These are phyloP conservation scores for Acanthurus tractus DNA, from an alignment of 2,797 vertebrate species.

Conservation along the genomic window DNA sequence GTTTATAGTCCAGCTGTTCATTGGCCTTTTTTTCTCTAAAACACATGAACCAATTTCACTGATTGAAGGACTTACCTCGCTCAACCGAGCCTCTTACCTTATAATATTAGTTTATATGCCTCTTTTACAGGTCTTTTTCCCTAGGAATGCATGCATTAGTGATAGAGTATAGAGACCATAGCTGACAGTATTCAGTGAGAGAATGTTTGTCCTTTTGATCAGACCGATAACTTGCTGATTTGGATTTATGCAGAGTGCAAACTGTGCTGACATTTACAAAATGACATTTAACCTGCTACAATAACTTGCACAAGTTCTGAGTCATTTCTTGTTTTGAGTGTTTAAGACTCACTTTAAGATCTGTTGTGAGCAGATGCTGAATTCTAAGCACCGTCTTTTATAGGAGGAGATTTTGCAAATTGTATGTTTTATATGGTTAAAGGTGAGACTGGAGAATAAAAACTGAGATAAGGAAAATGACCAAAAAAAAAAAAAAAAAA, in stretches of 20 bases:
- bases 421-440: neutral
- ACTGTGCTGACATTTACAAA: neutral
- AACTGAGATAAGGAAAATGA: neutral
- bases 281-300: neutral
- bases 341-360: neutral
- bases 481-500: neutral
- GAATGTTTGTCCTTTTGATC: neutral
- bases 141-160: neutral
- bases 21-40: neutral
- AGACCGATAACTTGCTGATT: neutral
- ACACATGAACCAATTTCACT: neutral
- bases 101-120: constrained; percentile 3
- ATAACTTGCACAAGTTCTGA: neutral
- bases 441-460: neutral
- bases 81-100: neutral
- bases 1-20: too few relatives aligned
- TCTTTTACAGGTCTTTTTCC: constrained; percentile 4
- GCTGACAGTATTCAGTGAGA: neutral
- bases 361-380: neutral
- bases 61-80: constrained; percentile 6
- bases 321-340: neutral
- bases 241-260: neutral
- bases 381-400: neutral
- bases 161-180: neutral
- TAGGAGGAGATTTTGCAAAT: neutral